phyloP scores from a whole-genome alignment of 2,888 invertebrate genomes.

The Dynastes maya region DNA sequence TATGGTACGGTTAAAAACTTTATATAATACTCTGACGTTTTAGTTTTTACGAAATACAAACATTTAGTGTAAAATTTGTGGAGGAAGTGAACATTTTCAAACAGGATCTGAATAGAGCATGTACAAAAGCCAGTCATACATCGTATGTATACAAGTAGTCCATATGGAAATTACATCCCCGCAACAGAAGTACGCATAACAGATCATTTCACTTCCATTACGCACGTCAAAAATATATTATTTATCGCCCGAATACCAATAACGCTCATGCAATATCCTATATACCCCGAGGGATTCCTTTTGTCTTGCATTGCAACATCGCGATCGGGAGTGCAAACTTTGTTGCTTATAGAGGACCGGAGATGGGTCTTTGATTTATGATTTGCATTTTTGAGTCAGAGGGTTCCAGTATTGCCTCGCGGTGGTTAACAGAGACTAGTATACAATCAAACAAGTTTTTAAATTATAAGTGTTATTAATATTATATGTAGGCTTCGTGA shows the following conservation, averaged over 20 bases:
- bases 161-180: too few species aligned
- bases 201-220: neutral
- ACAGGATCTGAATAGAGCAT: too few species aligned
- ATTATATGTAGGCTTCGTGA: neutral
- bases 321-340: conserved; percentile 19
- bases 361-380: conserved; percentile 33
- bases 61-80: too few species aligned
- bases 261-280: neutral
- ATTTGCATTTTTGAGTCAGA: conserved; percentile 31
- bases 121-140: too few species aligned
- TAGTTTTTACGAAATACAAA: too few species aligned
- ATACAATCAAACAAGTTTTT: neutral
- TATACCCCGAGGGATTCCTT: conserved; percentile 10
- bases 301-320: conserved; percentile 12
- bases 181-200: neutral
- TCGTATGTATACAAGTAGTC: too few species aligned
- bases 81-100: too few species aligned
- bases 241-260: conserved; percentile 3
- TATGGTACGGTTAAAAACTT: too few species aligned
- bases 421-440: neutral
- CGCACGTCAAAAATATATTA: neutral
- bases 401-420: neutral
- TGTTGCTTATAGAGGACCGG: neutral
- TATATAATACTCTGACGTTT: too few species aligned
- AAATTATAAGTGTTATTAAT: conserved; percentile 1